A percentile compares a stretch with the other conserved stretches of the same genome.
These are phyloP conservation scores for Eupithecia tripunctaria DNA, from an alignment of 2,888 invertebrate species.

Conservation along the genomic window DNA sequence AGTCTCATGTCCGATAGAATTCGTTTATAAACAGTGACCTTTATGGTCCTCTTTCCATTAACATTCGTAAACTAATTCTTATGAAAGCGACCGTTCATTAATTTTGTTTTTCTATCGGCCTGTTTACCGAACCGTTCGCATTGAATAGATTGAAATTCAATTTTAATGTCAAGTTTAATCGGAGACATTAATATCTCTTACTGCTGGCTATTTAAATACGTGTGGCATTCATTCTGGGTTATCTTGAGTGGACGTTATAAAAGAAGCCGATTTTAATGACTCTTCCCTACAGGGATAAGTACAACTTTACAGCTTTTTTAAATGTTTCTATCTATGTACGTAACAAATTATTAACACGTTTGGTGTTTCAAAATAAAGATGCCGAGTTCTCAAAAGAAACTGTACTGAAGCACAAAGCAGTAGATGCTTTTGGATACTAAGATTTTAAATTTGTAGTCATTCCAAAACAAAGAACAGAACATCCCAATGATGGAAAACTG, in stretches of 20 bases:
- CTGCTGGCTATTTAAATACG: conserved; percentile 62
- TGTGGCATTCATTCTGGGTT: conserved; percentile 55
- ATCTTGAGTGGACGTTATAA: conserved; percentile 54
- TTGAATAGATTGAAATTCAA: conserved; percentile 60
- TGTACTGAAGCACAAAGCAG: not conserved
- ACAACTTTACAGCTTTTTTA: conserved; percentile 32
- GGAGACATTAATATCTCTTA: conserved; percentile 63
- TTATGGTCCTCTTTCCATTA: conserved; percentile 60
- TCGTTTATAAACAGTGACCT: conserved; percentile 62
- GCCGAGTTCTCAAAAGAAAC: not conserved
- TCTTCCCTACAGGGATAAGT: conserved; percentile 41
- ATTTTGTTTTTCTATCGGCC: conserved; percentile 58
- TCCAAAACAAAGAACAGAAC: not conserved
- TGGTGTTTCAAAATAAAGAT: not conserved
- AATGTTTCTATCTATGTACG: not conserved
- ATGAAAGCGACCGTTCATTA: conserved; percentile 57
- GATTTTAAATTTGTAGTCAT: not conserved
- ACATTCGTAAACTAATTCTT: conserved; percentile 63
- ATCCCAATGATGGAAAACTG: not conserved
- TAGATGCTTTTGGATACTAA: not conserved
- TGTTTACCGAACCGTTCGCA: conserved; percentile 56
- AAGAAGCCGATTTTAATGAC: conserved; percentile 53
- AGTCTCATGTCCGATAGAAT: conserved; percentile 55
- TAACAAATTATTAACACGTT: conserved; percentile 3
- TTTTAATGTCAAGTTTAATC: conserved; percentile 58